phyloP scores from a whole-genome alignment of 2,797 vertebrate species.

The Myotis daubentonii region DNA sequence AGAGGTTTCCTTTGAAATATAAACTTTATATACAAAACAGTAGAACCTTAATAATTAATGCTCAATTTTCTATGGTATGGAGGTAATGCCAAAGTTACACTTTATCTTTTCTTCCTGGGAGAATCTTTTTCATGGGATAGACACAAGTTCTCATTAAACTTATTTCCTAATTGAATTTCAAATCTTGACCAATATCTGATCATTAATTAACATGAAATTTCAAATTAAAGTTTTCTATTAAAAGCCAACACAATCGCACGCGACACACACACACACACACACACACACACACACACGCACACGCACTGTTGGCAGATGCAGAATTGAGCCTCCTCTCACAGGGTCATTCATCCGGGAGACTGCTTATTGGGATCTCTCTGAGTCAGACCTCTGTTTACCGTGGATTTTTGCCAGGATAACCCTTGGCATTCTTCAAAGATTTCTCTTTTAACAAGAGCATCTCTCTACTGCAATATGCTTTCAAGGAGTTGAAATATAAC shows the following conservation, averaged over 20 bases:
- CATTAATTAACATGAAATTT: slow-evolving; percentile 41
- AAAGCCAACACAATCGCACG: background rate
- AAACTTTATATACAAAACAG: background rate
- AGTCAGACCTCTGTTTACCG: slow-evolving; percentile 61
- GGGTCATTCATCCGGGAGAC: slow-evolving; percentile 37
- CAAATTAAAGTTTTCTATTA: slow-evolving; percentile 44
- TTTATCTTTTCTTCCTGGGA: slow-evolving; percentile 16
- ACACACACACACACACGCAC: background rate
- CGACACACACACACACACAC: fast-evolving
- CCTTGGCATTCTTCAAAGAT: slow-evolving; percentile 65
- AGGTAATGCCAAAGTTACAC: slow-evolving; percentile 6
- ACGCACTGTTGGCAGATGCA: background rate
- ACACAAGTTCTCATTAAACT: background rate
- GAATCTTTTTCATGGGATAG: background rate
- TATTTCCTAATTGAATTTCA: slow-evolving; percentile 47
- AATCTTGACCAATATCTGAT: background rate
- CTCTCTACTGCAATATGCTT: slow-evolving; percentile 69
- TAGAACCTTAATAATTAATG: background rate
- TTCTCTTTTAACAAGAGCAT: slow-evolving; percentile 67
- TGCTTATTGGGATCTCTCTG: slow-evolving; percentile 27
- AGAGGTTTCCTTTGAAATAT: slow-evolving; percentile 8
- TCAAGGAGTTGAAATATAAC: slow-evolving; percentile 71
- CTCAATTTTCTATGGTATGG: slow-evolving; percentile 42
- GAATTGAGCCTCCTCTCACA: background rate
- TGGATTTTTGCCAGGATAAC: slow-evolving; percentile 72